Percentiles rank a stretch among this genome's conserved stretches.
phyloP scores from a whole-genome alignment of 2,888 invertebrate species.

The Eilema caniola region DNA sequence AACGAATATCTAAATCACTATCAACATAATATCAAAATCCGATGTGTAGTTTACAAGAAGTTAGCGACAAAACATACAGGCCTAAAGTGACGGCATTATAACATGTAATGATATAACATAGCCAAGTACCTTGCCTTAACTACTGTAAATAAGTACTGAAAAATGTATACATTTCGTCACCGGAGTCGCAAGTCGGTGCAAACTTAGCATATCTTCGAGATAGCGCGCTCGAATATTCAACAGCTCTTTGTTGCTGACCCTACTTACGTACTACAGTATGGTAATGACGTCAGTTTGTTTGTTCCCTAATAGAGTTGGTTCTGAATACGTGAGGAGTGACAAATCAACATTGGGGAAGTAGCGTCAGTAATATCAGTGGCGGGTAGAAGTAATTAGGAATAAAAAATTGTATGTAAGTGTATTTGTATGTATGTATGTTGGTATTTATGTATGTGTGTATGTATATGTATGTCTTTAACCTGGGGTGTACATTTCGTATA shows the following conservation, averaged over 20 bases:
- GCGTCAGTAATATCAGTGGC: not conserved
- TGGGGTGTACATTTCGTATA: too few relatives aligned
- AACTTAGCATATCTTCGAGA: conserved; percentile 81
- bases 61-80: not conserved
- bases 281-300: conserved; percentile 63
- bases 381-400: not conserved
- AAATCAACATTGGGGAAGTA: not conserved
- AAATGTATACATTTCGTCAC: conserved; percentile 58
- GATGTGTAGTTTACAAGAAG: not conserved
- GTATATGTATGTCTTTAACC: too few relatives aligned
- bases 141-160: conserved; percentile 38
- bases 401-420: too few relatives aligned
- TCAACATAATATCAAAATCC: not conserved
- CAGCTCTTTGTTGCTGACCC: conserved; percentile 82
- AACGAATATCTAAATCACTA: not conserved
- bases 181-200: conserved; percentile 54
- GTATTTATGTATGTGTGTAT: too few relatives aligned
- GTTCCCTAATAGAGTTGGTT: conserved; percentile 58
- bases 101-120: not conserved
- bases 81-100: not conserved
- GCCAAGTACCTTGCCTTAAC: not conserved
- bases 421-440: too few relatives aligned
- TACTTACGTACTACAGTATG: conserved; percentile 78
- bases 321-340: conserved; percentile 20
- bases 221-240: conserved; percentile 81